Evolutionary conservation across 2,797 vertebrate species (phyloP).

Genomic region (Xyrichtys novacula): DNA sequence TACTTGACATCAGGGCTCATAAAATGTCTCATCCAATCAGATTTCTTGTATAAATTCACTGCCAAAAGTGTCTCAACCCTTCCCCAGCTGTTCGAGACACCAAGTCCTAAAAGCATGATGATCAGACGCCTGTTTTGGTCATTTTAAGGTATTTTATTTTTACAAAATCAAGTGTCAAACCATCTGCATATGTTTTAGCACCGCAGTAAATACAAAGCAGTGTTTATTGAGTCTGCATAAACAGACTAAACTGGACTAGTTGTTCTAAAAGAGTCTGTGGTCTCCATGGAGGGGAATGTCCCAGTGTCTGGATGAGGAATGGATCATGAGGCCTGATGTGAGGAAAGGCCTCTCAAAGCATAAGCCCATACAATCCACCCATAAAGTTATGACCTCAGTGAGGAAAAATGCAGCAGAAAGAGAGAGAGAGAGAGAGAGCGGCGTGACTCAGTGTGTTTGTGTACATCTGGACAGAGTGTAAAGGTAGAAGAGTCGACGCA

Average conservation of each 20-base stretch:
- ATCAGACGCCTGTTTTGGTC: neutral
- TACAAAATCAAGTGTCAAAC: neutral
- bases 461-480: slow-evolving; percentile 47
- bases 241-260: slow-evolving; percentile 6
- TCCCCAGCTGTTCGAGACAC: neutral
- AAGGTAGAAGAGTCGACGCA: slow-evolving; percentile 49
- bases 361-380: slow-evolving; percentile 67
- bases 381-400: slow-evolving; percentile 80
- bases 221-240: neutral
- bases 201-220: neutral
- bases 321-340: slow-evolving; percentile 65
- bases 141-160: neutral
- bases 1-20: too few species aligned
- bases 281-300: slow-evolving; percentile 49
- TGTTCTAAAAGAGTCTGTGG: slow-evolving; percentile 14
- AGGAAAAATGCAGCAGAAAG: slow-evolving; percentile 75
- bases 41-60: too few species aligned
- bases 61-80: too few species aligned
- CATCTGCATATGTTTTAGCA: neutral
- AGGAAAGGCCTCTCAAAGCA: slow-evolving; percentile 67
- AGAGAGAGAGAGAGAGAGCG: slow-evolving; percentile 46
- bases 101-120: neutral
- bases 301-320: slow-evolving; percentile 64
- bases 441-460: slow-evolving; percentile 56
- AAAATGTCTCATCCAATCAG: too few species aligned